Percentiles rank a stretch among this genome's conserved stretches.
phyloP scores from a whole-genome alignment of 37 sponge, comb jelly and placozoan species.

The Chondrosia reniformis region DNA sequence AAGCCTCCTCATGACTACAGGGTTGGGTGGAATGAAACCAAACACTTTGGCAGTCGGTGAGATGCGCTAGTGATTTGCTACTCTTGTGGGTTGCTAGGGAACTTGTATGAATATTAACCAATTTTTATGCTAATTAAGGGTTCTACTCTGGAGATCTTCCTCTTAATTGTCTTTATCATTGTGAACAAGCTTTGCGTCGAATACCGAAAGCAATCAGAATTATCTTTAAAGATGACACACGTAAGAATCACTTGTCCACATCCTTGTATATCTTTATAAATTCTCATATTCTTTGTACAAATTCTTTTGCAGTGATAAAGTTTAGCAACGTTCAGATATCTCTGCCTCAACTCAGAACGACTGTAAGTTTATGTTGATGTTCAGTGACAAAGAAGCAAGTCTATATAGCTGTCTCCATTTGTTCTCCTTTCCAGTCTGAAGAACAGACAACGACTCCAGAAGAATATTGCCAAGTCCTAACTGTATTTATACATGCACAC shows the following conservation, averaged over 20 bases:
- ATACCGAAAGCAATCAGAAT: slow-evolving; percentile 40
- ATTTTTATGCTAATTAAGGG: slow-evolving; percentile 1
- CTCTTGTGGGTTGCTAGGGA: not conserved
- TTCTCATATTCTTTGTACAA: not conserved
- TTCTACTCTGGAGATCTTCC: slow-evolving; percentile 57
- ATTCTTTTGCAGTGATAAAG: slow-evolving; percentile 50
- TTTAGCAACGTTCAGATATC: slow-evolving; percentile 24
- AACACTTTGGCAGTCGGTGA: slow-evolving; percentile 94
- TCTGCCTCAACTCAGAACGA: slow-evolving; percentile 51
- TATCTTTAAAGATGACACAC: slow-evolving; percentile 39
- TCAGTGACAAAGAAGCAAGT: not conserved
- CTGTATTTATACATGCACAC: slow-evolving; percentile 8
- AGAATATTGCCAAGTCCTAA: slow-evolving; percentile 39
- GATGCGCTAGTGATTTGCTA: no score
- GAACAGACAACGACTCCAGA: slow-evolving; percentile 49
- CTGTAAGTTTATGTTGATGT: slow-evolving; percentile 32
- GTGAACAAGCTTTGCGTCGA: slow-evolving; percentile 30
- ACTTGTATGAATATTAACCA: not conserved
- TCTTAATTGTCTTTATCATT: slow-evolving; percentile 19
- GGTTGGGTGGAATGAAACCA: slow-evolving; percentile 99
- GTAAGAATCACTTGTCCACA: not conserved
- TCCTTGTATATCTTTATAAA: not conserved
- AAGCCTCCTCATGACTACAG: slow-evolving; percentile 78
- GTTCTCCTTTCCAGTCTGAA: slow-evolving; percentile 31
- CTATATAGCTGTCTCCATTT: not conserved